Base-by-base conservation (phyloP, 2,797 vertebrate species). In the Knipowitschia caucasica region DNA sequence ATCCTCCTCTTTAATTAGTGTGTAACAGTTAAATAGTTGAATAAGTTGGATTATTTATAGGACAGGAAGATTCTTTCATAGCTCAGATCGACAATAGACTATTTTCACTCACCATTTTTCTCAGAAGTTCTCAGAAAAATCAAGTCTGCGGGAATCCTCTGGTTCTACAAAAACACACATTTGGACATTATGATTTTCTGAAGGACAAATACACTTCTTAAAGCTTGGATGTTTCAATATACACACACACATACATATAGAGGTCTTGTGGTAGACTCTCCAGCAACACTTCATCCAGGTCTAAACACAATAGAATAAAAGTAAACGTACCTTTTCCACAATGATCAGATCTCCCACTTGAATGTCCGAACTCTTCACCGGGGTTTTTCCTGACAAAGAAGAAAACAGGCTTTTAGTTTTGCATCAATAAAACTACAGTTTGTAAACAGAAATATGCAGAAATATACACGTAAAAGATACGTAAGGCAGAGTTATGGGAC, bases 261-360 rank as follows among this genome's bases (percentile, higher is more conserved):
- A n/a, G n/a, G n/a, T n/a, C n/a, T n/a, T n/a, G n/a, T n/a, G n/a
- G n/a, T n/a, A n/a, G n/a, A 12, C n/a, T 14, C 31, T 12, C 31
- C 31, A 33, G 3, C 35, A 17, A 18, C 15, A 15, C 8, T 38
- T 38, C 5, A 40, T 6, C 21, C 39, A 42, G 21, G 10, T 6
- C 20, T 42, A 2, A 42, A 42, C 21, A 12, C 4, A 29, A 4
- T 15, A 21, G 0, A 27, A 27, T n/a, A 35, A 7, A 7, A 42
- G 52, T 39, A 55, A 24, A 10, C 59, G 85, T 85, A 98, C 96
- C 96, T 99, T 99, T 81, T 99, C 96, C 54, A 98, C 95, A 62
- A 98, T 93, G 85, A 99, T 95, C 87, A 99, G 88, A 88, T 99
- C 96, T 85, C 96, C 96, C 66, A 99, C 95, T 89, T 95, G 95